phyloP scores from a whole-genome alignment of 2,888 invertebrate species.

The Leptothorax acervorum region DNA sequence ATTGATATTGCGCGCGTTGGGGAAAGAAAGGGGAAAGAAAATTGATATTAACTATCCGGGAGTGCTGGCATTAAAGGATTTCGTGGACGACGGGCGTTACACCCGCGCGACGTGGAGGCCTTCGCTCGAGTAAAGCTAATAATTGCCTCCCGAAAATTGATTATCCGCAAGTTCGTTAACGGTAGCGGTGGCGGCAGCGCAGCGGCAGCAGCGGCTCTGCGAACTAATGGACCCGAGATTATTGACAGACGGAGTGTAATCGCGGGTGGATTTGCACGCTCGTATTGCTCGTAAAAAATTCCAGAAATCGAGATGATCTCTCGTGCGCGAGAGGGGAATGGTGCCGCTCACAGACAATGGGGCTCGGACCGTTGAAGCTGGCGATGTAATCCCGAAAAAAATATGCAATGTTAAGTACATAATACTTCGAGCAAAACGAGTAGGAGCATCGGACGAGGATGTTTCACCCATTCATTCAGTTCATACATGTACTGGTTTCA shows the following conservation, averaged over 20 bases:
- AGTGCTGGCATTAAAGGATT: constrained; percentile 55
- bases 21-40: constrained; percentile 31
- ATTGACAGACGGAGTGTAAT: constrained; percentile 57
- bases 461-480: neutral
- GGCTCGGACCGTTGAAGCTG: neutral
- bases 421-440: neutral
- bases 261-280: constrained; percentile 37
- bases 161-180: constrained; percentile 78
- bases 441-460: neutral
- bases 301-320: constrained; percentile 16
- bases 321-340: constrained; percentile 38
- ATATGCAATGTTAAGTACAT: constrained; percentile 18
- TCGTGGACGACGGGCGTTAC: constrained; percentile 19
- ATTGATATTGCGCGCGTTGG: constrained; percentile 54
- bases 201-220: constrained; percentile 42
- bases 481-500: neutral
- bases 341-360: constrained; percentile 28
- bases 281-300: constrained; percentile 49
- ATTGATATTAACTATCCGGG: constrained; percentile 61
- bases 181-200: constrained; percentile 51
- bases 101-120: constrained; percentile 2
- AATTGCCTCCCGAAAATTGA: constrained; percentile 80
- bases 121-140: constrained; percentile 75
- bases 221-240: constrained; percentile 79
- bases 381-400: constrained; percentile 31